These are phyloP conservation scores for Carassius auratus DNA, from an alignment of 2,113 vertebrate species.

Conservation along the genomic window DNA sequence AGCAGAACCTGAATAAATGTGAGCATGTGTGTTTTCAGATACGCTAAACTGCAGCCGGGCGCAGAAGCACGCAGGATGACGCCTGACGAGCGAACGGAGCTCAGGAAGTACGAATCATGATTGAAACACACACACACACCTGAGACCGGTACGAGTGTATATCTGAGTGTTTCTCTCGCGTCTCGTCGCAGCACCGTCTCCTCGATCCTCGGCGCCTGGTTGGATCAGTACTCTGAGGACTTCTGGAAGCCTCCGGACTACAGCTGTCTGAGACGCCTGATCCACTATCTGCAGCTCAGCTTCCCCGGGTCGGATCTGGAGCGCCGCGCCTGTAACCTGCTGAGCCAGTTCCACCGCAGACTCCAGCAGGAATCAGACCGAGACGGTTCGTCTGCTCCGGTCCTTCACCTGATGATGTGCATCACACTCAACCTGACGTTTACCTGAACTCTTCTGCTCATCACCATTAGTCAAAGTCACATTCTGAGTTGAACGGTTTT, in stretches of 20 bases:
- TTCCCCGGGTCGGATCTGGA: conserved; percentile 93
- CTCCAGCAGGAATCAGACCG: conserved; percentile 79
- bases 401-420: background rate
- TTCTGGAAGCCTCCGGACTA: conserved; percentile 91
- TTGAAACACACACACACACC: no score
- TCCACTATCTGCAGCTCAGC: conserved; percentile 88
- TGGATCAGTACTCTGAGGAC: conserved; percentile 98
- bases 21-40: conserved; percentile 71
- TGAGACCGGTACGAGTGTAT: background rate
- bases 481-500: no score
- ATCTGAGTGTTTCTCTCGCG: background rate
- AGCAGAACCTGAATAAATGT: no score
- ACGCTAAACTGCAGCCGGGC: conserved; percentile 83
- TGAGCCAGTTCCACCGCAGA: conserved; percentile 88
- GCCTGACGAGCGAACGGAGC: conserved; percentile 86
- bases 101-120: conserved; percentile 81
- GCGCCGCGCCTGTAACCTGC: conserved; percentile 88
- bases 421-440: no score
- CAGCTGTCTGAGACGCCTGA: conserved; percentile 87
- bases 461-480: no score
- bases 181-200: conserved; percentile 84
- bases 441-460: no score
- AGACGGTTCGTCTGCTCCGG: conserved; percentile 76
- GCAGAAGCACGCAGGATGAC: conserved; percentile 79
- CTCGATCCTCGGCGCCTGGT: conserved; percentile 95